phyloP scores from a whole-genome alignment of 2,888 invertebrate species.

The Nomada ruficornis region DNA sequence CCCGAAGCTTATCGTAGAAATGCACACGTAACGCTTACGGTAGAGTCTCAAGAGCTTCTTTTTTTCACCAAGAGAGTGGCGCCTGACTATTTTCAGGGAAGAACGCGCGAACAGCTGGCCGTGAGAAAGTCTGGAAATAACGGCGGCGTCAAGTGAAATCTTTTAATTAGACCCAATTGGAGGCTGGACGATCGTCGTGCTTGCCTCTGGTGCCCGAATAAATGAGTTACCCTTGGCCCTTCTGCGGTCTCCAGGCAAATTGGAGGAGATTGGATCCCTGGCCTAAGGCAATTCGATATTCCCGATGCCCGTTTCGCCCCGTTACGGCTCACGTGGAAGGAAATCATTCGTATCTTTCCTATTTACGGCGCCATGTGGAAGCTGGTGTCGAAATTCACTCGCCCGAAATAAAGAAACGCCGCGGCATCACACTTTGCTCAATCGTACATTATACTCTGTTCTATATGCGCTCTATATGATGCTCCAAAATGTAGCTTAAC shows the following conservation, averaged over 20 bases:
- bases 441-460: constrained; percentile 14
- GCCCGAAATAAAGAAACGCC: constrained; percentile 10
- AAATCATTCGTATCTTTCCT: constrained; percentile 47
- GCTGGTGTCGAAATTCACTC: constrained; percentile 31
- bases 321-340: constrained; percentile 31
- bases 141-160: constrained; percentile 62
- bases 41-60: constrained; percentile 51
- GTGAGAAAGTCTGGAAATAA: constrained; percentile 64
- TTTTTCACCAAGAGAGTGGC: constrained; percentile 20
- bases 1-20: constrained; percentile 45
- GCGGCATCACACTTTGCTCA: background rate
- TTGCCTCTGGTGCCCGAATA: constrained; percentile 59
- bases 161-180: constrained; percentile 68
- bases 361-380: constrained; percentile 29
- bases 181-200: constrained; percentile 52
- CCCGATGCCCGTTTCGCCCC: constrained; percentile 15
- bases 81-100: constrained; percentile 33
- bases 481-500: background rate
- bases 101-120: constrained; percentile 41
- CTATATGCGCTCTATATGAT: background rate
- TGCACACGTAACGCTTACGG: constrained; percentile 27
- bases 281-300: constrained; percentile 51
- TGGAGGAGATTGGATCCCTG: constrained; percentile 67
- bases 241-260: constrained; percentile 69
- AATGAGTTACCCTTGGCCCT: constrained; percentile 60